Conservation (phyloP, 1,140 invertebrate species). For the Halictus rubicundus region DNA sequence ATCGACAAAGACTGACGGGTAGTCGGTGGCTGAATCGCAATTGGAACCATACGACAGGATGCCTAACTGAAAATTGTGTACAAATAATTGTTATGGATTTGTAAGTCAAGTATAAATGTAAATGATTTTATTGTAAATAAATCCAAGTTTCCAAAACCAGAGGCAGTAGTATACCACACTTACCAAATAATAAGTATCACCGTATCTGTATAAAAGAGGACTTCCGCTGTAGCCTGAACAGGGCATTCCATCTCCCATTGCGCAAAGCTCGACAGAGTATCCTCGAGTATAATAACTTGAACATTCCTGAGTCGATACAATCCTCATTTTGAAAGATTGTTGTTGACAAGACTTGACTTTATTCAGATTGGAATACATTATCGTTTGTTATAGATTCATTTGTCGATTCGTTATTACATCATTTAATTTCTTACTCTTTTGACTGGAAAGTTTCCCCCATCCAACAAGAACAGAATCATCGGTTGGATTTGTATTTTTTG, state of each 20-base stretch:
- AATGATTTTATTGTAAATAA: constrained; percentile 5
- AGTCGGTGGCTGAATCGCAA: constrained; percentile 56
- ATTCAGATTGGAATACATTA: constrained; percentile 27
- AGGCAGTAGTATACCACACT: constrained; percentile 12
- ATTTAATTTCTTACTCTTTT: constrained; percentile 57
- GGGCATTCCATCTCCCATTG: constrained; percentile 61
- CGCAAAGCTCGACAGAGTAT: constrained; percentile 67
- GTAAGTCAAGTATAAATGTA: neutral
- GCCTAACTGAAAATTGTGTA: constrained; percentile 59
- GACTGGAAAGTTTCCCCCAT: constrained; percentile 66
- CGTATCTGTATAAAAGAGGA: constrained; percentile 62
- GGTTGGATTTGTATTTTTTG: constrained; percentile 40
- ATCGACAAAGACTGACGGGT: constrained; percentile 65
- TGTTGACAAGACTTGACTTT: constrained; percentile 58
- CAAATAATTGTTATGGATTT: neutral
- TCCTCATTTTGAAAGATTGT: constrained; percentile 58
- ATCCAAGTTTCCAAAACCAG: neutral
- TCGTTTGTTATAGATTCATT: constrained; percentile 16
- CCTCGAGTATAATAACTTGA: constrained; percentile 56
- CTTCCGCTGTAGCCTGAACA: constrained; percentile 69
- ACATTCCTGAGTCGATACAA: constrained; percentile 61
- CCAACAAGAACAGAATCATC: constrained; percentile 58
- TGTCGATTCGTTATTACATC: constrained; percentile 29
- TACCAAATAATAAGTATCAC: constrained; percentile 65
- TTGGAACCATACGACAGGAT: constrained; percentile 67